Percentiles rank a stretch among this genome's conserved stretches.
Evolutionary conservation across 2,113 vertebrate genomes (phyloP).

Genomic region (Ivindomyrus marchei): DNA sequence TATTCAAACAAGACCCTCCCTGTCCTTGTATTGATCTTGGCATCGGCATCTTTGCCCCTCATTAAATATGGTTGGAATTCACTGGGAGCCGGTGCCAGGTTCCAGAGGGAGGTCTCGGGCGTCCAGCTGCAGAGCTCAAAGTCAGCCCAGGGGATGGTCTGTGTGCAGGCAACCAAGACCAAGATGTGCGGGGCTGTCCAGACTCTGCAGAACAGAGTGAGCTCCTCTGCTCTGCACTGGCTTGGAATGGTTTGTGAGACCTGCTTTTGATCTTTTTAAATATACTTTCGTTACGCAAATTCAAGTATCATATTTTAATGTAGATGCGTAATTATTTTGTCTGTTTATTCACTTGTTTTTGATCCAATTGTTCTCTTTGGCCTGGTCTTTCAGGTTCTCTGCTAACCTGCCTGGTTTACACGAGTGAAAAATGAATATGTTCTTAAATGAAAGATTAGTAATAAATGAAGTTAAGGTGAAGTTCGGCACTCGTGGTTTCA

Average conservation of each 20-base stretch:
- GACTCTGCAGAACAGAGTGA: background rate
- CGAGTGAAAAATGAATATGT: background rate
- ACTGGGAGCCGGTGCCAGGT: background rate
- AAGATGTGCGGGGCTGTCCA: background rate
- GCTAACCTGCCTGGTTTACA: background rate
- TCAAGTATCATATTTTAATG: background rate
- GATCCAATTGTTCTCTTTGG: background rate
- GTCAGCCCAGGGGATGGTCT: background rate
- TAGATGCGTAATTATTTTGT: background rate
- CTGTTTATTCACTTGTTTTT: background rate
- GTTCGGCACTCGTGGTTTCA: background rate
- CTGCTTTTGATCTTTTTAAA: background rate
- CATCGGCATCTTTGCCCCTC: constrained; percentile 1
- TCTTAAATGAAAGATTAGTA: background rate
- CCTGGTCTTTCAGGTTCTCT: background rate
- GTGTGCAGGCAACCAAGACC: background rate
- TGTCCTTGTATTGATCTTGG: constrained; percentile 27
- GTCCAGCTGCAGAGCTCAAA: background rate
- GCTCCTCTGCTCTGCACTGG: background rate
- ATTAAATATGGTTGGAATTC: constrained; percentile 27
- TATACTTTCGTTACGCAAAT: background rate
- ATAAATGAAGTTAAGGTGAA: background rate
- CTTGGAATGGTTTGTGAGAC: background rate
- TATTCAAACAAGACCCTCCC: constrained; percentile 21
- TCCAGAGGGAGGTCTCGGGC: background rate